phyloP scores from a whole-genome alignment of 2,888 invertebrate genomes.

The Odiellus spinosus region DNA sequence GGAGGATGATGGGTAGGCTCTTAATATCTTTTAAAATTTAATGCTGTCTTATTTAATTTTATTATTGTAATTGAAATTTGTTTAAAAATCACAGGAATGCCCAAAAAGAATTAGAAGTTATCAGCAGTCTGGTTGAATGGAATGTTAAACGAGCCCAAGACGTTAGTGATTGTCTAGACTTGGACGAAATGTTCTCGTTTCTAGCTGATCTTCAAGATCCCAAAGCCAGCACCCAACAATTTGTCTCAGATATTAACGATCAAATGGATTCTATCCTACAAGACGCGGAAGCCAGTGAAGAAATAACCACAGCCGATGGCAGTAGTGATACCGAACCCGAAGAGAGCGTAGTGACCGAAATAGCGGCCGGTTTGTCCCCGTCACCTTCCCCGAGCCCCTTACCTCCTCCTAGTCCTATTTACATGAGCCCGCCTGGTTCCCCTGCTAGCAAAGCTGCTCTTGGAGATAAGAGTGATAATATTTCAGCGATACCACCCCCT shows the following conservation, averaged over 20 bases:
- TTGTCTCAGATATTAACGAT: conserved; percentile 21
- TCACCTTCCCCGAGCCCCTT: conserved; percentile 16
- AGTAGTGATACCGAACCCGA: too few relatives aligned
- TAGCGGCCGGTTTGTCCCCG: neutral
- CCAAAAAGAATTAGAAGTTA: conserved; percentile 38
- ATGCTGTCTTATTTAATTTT: neutral
- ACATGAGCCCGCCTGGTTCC: conserved; percentile 13
- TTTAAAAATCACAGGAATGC: conserved; percentile 16
- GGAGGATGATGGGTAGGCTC: conserved; percentile 13
- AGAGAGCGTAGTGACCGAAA: too few relatives aligned
- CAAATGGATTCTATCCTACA: conserved; percentile 22
- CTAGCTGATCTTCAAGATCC: conserved; percentile 53
- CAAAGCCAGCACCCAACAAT: conserved; percentile 12
- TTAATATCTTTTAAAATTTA: neutral
- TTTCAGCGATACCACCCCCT: conserved; percentile 36
- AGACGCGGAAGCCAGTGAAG: conserved; percentile 28
- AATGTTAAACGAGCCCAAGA: conserved; percentile 41
- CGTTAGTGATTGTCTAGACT: conserved; percentile 41
- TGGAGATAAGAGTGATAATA: conserved; percentile 19
- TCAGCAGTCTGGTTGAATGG: conserved; percentile 54
- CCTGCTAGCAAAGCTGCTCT: conserved; percentile 8
- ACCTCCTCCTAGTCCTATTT: conserved; percentile 16
- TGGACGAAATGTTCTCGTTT: conserved; percentile 80
- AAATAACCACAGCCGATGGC: conserved; percentile 28
- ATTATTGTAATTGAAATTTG: neutral